phyloP scores from a whole-genome alignment of 2,797 vertebrate genomes.

The Pseudochirops corinnae region DNA sequence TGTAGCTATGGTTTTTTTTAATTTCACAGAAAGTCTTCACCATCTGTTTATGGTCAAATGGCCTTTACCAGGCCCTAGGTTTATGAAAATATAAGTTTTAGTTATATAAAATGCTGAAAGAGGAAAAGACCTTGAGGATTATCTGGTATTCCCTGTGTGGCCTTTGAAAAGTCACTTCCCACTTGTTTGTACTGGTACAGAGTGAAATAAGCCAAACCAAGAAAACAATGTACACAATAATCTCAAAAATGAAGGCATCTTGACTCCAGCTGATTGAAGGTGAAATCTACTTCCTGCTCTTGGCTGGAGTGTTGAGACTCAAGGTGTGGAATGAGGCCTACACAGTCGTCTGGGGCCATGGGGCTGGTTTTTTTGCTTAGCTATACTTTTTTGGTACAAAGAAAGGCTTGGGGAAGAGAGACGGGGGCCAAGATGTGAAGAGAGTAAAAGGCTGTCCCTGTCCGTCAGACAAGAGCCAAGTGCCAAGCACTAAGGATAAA shows the following conservation, averaged over 20 bases:
- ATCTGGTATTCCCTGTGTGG: neutral
- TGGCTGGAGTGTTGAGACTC: neutral
- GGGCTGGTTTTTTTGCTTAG: neutral
- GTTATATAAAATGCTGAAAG: neutral
- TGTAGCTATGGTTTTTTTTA: neutral
- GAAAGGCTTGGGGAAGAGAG: fast-evolving
- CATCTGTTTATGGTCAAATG: neutral
- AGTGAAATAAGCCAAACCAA: neutral
- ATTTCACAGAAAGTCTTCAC: neutral
- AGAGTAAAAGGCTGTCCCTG: neutral
- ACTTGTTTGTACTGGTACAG: neutral
- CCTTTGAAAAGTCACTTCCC: neutral
- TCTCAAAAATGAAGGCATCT: neutral
- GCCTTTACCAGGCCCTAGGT: neutral
- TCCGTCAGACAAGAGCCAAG: neutral
- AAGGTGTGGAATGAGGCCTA: neutral
- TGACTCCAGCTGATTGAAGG: neutral
- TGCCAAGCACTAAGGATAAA: neutral
- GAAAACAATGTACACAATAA: neutral
- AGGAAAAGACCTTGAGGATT: neutral
- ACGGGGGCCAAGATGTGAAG: fast-evolving
- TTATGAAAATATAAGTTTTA: neutral
- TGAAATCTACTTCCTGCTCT: neutral
- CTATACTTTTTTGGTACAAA: neutral
- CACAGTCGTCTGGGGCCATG: neutral